A percentile compares a stretch with the other conserved stretches of the same genome.
Conservation (phyloP, 2,888 invertebrate genomes). For the Xylocampa areola region DNA sequence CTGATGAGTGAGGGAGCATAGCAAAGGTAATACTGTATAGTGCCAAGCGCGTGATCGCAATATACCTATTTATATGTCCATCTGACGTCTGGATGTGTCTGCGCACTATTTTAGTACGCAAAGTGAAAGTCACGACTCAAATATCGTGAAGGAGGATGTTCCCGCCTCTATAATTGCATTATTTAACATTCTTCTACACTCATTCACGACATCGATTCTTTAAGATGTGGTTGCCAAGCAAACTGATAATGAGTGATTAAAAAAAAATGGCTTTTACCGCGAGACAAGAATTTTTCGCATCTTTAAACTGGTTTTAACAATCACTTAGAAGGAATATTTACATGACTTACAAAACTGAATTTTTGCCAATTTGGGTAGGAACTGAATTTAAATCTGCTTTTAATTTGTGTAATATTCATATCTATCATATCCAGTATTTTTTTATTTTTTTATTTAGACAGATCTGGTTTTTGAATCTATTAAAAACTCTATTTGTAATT, state of each 20-base stretch:
- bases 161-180: slow-evolving; percentile 34
- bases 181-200: slow-evolving; percentile 28
- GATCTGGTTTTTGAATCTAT: slow-evolving; percentile 14
- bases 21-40: slow-evolving; percentile 44
- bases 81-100: slow-evolving; percentile 64
- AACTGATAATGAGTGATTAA: background rate
- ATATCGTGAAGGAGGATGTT: slow-evolving; percentile 54
- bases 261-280: slow-evolving; percentile 6
- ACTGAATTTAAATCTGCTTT: background rate
- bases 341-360: too few relatives aligned
- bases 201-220: slow-evolving; percentile 32
- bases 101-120: slow-evolving; percentile 69
- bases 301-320: slow-evolving; percentile 2
- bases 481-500: slow-evolving; percentile 20
- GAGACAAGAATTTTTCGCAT: slow-evolving; percentile 1
- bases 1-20: slow-evolving; percentile 50
- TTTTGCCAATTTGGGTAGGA: background rate
- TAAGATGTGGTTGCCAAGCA: slow-evolving; percentile 11
- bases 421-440: background rate
- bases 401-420: too few relatives aligned
- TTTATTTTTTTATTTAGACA: background rate
- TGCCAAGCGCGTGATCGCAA: slow-evolving; percentile 72
- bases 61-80: slow-evolving; percentile 62
- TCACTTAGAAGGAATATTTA: too few relatives aligned
- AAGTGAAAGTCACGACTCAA: slow-evolving; percentile 72